Base-by-base conservation (phyloP, 2,113 vertebrate species). In the Girardinichthys multiradiatus region DNA sequence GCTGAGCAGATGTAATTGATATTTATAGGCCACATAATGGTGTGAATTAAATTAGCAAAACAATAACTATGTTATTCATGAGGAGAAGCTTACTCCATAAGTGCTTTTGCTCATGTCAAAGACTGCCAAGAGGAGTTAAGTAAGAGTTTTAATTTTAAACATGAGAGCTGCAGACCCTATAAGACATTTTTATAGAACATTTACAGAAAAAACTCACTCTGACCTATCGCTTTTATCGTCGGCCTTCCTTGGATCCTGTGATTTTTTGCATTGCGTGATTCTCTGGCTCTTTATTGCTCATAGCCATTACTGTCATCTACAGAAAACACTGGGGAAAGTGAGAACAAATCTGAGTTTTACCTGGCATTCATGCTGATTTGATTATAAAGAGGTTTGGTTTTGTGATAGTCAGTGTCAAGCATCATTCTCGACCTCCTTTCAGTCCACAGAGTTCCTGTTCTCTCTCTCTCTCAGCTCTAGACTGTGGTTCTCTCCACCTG, bases 31-130 rank as follows among this genome's bases (percentile, higher is more conserved):
- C 51, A 75, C 62, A 51, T 86, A 86, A 90, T 79, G 62, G 82
- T 87, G 90, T 72, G 82, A 93, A 91, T 88, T 80, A 51, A 85
- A 93, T 94, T 90, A 80, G 84, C 87, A 90, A 86, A 86, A 88
- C 79, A 85, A 75, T 65, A 80, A 79, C 83, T 84, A 83, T 87
- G 86, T 85, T 71, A 90, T 89, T 85, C 76, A 77, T 72, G 37
- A 59, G 45, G 59, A 71, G 27, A 35, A 77, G 57, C 57, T 33
- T 35, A 29, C 71, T 17, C 14, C 42, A 45, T 45, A 5, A 45
- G 42, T 45, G 42, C 42, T 54, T 54, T 54, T 54, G 21, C 24
- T n/a, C 0, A 2, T 54, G 48, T 21, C 48, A n/a, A 54, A 8
- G 17, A n/a, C 0, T 1, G 21, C 45, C 6, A 51, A 24, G 48